Evolutionary conservation across 2,888 invertebrate genomes (phyloP).

Genomic region (Alloscopus bannaensis): DNA sequence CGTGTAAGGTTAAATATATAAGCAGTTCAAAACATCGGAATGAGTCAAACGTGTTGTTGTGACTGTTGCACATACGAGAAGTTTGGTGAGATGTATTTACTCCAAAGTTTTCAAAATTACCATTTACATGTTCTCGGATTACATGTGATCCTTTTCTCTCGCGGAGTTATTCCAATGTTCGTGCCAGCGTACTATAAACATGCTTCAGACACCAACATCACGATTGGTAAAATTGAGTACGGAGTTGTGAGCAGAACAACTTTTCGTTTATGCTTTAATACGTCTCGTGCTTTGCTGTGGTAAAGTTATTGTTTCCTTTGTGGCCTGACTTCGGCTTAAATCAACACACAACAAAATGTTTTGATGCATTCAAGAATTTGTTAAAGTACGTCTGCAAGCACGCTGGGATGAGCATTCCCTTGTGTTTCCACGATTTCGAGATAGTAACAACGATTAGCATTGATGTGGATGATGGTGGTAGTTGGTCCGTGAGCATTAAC

Average conservation of each 20-base stretch:
- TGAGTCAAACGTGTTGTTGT: no score
- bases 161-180: conserved; percentile 36
- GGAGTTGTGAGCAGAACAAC: not conserved
- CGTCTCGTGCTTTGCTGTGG: conserved; percentile 7
- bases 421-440: conserved; percentile 26
- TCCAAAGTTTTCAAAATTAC: conserved; percentile 32
- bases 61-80: not conserved
- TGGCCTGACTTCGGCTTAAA: conserved; percentile 9
- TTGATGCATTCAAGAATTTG: conserved; percentile 30
- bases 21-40: no score
- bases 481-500: conserved; percentile 51
- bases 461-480: conserved; percentile 26
- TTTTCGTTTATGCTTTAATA: conserved; percentile 7
- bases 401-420: conserved; percentile 3
- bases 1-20: no score
- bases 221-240: conserved; percentile 27
- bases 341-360: conserved; percentile 40
- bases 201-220: conserved; percentile 42
- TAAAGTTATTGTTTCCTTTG: conserved; percentile 3
- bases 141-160: conserved; percentile 38
- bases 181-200: conserved; percentile 45
- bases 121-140: conserved; percentile 51
- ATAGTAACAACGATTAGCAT: conserved; percentile 20
- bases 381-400: conserved; percentile 31
- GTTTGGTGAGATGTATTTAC: no score